These are phyloP conservation scores for Chiloscyllium punctatum DNA, from an alignment of 2,797 vertebrate species.

Conservation along the genomic window DNA sequence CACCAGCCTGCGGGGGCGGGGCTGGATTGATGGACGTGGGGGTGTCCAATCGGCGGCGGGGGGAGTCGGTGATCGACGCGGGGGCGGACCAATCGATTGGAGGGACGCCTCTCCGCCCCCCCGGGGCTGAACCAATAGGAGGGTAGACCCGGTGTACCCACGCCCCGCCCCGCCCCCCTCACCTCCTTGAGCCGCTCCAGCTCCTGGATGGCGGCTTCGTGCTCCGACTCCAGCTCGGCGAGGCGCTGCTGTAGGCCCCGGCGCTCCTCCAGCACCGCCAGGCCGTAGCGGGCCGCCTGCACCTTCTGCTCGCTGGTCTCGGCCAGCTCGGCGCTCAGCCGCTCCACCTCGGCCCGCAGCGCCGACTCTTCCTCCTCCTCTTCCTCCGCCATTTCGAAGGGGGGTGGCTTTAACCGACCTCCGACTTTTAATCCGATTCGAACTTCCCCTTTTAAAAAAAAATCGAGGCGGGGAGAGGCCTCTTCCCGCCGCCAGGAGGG, in stretches of 20 bases:
- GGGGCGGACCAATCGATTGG: too few species aligned
- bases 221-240: constrained; percentile 68
- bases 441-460: too few species aligned
- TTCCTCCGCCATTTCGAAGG: constrained; percentile 44
- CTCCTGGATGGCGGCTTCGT: constrained; percentile 64
- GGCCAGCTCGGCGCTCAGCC: constrained; percentile 69
- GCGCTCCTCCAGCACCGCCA: constrained; percentile 75
- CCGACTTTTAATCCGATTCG: background rate
- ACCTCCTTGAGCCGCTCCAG: constrained; percentile 71
- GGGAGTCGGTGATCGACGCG: too few species aligned
- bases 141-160: too few species aligned
- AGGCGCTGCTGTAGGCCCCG: constrained; percentile 63
- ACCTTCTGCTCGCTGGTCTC: constrained; percentile 77
- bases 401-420: background rate
- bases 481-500: too few species aligned
- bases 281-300: constrained; percentile 74
- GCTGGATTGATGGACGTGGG: too few species aligned
- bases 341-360: constrained; percentile 60
- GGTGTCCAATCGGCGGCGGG: too few species aligned
- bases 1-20: too few species aligned
- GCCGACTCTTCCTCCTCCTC: background rate
- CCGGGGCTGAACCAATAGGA: too few species aligned
- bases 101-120: too few species aligned
- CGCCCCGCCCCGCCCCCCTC: too few species aligned
- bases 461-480: too few species aligned